Evolutionary conservation across 2,888 invertebrate species (phyloP).

Genomic region (Stenodema calcarata): DNA sequence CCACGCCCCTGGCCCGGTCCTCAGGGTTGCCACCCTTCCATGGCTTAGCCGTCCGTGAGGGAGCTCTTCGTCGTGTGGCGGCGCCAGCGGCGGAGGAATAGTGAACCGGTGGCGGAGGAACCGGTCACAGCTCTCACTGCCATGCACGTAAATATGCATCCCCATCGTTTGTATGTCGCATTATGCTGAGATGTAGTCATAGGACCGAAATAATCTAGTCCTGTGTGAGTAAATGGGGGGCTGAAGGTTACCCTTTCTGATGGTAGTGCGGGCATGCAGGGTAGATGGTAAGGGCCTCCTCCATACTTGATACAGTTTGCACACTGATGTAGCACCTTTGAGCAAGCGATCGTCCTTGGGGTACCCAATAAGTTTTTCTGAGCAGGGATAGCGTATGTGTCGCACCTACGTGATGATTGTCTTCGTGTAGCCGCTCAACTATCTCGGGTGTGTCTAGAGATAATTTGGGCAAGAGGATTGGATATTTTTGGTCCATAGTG

Average conservation of each 20-base stretch:
- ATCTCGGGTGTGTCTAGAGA: no score
- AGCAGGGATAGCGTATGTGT: background rate
- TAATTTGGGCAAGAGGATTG: background rate
- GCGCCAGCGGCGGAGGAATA: no score
- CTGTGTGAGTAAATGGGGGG: background rate
- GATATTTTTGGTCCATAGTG: background rate
- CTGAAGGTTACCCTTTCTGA: background rate
- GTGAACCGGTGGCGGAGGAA: no score
- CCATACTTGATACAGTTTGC: background rate
- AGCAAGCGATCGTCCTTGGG: background rate
- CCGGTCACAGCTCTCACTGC: no score
- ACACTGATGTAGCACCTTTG: background rate
- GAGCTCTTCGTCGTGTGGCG: no score
- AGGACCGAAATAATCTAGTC: background rate
- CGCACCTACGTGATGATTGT: background rate
- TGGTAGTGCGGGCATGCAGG: background rate
- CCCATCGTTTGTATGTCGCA: background rate
- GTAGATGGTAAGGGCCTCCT: background rate
- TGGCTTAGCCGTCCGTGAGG: no score
- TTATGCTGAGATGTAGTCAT: background rate
- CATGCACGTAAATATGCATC: background rate
- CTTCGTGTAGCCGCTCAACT: background rate
- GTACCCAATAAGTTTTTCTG: background rate
- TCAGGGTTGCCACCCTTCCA: no score
- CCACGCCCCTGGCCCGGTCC: no score